Conservation (phyloP, 2,113 vertebrate genomes). For the Hyla sarda region DNA sequence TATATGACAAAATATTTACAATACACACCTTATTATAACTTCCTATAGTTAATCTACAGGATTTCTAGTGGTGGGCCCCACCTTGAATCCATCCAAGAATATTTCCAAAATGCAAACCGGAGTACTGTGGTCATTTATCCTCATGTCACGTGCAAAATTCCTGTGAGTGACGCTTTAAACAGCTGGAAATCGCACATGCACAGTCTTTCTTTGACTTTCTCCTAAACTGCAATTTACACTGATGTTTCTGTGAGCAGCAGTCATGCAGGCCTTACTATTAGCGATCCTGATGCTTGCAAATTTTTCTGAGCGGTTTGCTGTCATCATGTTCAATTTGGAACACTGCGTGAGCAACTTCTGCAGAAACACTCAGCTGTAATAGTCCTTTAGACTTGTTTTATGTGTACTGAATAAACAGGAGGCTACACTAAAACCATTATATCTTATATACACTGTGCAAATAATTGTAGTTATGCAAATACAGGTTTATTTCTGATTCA, state of each 20-base stretch:
- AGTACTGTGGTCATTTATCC: background rate
- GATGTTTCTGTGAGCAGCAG: background rate
- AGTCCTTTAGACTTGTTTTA: background rate
- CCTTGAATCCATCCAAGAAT: background rate
- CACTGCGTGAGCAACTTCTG: slow-evolving; percentile 10
- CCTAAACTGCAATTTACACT: background rate
- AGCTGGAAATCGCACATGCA: background rate
- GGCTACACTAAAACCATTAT: background rate
- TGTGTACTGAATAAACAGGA: slow-evolving; percentile 11
- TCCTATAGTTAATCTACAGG: background rate
- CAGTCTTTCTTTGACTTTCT: background rate
- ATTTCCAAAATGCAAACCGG: background rate
- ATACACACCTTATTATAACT: background rate
- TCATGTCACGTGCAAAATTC: background rate
- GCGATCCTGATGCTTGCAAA: background rate
- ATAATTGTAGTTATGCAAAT: slow-evolving; percentile 8
- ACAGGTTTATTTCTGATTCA: background rate
- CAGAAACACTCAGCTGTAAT: background rate
- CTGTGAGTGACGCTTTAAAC: background rate
- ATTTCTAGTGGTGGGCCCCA: background rate
- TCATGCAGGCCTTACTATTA: background rate
- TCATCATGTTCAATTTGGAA: slow-evolving; percentile 13
- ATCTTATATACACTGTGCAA: slow-evolving; percentile 8
- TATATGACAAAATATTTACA: background rate
- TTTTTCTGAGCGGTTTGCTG: background rate